Conservation (phyloP, 2,888 invertebrate species). For the Hirtodrosophila cameraria region DNA sequence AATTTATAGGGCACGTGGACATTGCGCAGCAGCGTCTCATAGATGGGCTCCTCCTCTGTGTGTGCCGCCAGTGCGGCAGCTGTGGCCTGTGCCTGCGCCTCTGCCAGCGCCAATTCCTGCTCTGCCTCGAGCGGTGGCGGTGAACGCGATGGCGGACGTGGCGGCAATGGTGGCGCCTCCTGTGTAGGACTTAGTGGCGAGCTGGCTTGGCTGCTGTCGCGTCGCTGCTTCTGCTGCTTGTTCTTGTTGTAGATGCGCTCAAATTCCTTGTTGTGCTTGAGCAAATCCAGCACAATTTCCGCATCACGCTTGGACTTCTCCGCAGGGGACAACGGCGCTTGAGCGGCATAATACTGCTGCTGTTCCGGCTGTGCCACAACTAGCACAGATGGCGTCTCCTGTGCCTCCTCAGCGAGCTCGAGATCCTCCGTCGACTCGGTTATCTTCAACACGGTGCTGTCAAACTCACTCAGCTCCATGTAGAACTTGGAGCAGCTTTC, state of each 20-base stretch:
- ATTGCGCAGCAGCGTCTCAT: conserved; percentile 83
- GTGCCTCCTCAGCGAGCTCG: conserved; percentile 64
- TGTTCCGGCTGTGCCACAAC: neutral
- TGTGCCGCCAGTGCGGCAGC: conserved; percentile 6
- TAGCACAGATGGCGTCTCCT: conserved; percentile 19
- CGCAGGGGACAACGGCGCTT: conserved; percentile 84
- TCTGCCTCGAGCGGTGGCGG: conserved; percentile 82
- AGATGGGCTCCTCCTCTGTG: conserved; percentile 83
- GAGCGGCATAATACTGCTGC: conserved; percentile 43
- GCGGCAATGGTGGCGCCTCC: conserved; percentile 72
- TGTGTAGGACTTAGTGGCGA: conserved; percentile 51
- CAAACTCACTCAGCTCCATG: conserved; percentile 87
- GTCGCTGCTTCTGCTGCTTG: conserved; percentile 87
- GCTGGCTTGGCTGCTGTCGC: conserved; percentile 66
- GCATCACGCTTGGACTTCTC: conserved; percentile 87
- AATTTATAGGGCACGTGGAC: conserved; percentile 84
- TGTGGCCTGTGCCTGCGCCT: neutral
- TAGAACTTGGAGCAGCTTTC: conserved; percentile 88
- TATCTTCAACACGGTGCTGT: conserved; percentile 85
- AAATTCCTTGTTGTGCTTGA: conserved; percentile 93
- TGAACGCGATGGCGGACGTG: conserved; percentile 82
- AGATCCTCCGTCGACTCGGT: conserved; percentile 88
- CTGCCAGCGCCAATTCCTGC: conserved; percentile 32
- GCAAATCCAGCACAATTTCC: conserved; percentile 89
- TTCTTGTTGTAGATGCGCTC: conserved; percentile 91